Evolutionary conservation across 2,797 vertebrate species (phyloP), one percentile per base, ranked within the genome.

Genomic region (Myoxocephalus aenaeus): DNA sequence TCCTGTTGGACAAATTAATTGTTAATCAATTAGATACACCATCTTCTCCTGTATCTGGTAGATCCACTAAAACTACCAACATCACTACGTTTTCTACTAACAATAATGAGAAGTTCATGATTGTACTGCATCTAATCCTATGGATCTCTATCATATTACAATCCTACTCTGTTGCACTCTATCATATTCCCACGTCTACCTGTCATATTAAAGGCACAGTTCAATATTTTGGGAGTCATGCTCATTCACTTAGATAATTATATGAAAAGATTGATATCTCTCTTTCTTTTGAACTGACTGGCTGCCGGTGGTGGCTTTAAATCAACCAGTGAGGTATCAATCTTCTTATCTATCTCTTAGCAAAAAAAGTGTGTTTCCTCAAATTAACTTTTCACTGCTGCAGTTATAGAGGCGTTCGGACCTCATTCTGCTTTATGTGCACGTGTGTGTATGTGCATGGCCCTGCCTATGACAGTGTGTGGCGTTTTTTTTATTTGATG

Each of bases 1-100:
- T 99, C 98, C 98, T 99, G 95, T 92, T 75, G 87, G 84, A 91
- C 20, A 82, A 73, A 90, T 79, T 74, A 90, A 18, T n/a, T 12
- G 56, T 80, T 10, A 92, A 17, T 71, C 22, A 86, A 57, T 77
- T n/a, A 62, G 22, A 73, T 65, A 36, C 65, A 64, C 48, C 65
- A 3, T 69, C 12, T 58, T 69, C 7, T 48, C 0, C 42, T 20
- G 65, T 18, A 59, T 78, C 51, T 2, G 70, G 12, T 48, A 40
- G 27, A 17, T 73, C 11, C 51, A 8, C 7, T 29, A 57, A 5
- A 44, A 0, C 61, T 18, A 54, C 18, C 18, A 67, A 7, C 42
- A 27, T 8, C 1, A 44, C 9, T 12, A 13, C 32, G 6, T 29
- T 22, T 67, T 10, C 15, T 38, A 17, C 15, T 50, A 15, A 51